Evolutionary conservation across 2,113 vertebrate species (phyloP), one percentile per base, ranked within the genome.

Genomic region (Callaeas wilsoni): DNA sequence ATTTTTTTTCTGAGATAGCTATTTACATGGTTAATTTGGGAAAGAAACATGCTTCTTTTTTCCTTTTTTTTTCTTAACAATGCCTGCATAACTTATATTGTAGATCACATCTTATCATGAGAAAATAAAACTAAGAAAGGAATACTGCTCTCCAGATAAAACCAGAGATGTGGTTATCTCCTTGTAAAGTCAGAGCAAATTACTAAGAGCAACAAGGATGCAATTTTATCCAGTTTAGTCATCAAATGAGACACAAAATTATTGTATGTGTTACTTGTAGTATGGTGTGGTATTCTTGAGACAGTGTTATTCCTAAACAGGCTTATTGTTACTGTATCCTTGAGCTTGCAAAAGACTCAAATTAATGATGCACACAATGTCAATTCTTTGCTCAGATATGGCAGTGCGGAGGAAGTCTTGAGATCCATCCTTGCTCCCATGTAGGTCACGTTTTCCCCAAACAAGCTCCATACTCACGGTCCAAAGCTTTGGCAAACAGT

Each of bases 371-470:
- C 20, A 13, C 25, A 13, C 37, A 26, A 74, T 55, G 30, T 84
- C 39, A 29, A 83, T 91, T 91, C 56, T 94, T 94, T 96, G 41
- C 60, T 69, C 96, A 99, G 99, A 99, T 99, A 97, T 99, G 99
- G 99, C 99, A 99, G 91, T 99, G 99, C 62, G 99, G 99, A 47
- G 99, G 99, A 84, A 99, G 97, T 90, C 98, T 99, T 95, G 99
- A 99, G 97, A 96, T 98, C 90, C 99, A 99, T 96, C 99, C 99
- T 0, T 99, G 99, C 96, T 99, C 99, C 56, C 99, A 99, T 3
- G 99, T 99, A 60, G 99, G 99, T 57, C 99, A 99, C 0, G 96
- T 99, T 67, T 99, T 99, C 95, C 99, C 99, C 30, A 99, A 98
- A 84, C 99, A 98, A 98, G 99, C 99, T 71, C 99, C 99, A 2